A percentile compares a stretch with the other conserved stretches of the same genome.
Conservation (phyloP, 2,797 vertebrate genomes). For the Buphagus erythrorhynchus region DNA sequence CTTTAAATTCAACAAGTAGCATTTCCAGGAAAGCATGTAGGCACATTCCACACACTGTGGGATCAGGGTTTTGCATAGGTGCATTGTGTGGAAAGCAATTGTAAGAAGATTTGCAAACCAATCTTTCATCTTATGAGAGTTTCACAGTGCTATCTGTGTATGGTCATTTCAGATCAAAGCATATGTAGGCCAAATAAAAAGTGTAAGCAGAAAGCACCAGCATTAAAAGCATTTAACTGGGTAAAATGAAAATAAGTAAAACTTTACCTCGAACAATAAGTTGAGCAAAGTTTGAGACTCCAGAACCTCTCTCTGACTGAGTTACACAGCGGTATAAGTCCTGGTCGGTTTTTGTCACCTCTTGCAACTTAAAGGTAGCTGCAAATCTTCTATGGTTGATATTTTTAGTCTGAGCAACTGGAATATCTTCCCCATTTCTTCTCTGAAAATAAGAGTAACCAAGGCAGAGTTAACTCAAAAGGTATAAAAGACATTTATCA, state of each 20-base stretch:
- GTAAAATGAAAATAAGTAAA: not conserved
- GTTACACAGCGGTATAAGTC: constrained; percentile 97
- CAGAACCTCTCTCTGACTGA: constrained; percentile 94
- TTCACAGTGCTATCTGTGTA: not conserved
- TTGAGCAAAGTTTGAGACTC: constrained; percentile 96
- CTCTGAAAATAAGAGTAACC: constrained; percentile 79
- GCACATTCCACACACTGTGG: not conserved
- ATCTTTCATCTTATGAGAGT: not conserved
- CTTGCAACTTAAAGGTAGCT: constrained; percentile 92
- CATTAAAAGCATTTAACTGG: not conserved
- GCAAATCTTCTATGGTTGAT: constrained; percentile 98
- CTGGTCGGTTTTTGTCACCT: constrained; percentile 93
- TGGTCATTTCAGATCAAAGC: not conserved
- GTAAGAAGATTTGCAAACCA: not conserved
- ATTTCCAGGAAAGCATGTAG: not conserved
- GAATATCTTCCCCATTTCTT: constrained; percentile 95
- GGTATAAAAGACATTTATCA: not conserved
- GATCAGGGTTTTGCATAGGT: not conserved
- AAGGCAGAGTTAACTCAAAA: not conserved
- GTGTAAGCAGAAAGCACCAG: not conserved
- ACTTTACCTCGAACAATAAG: constrained; percentile 94
- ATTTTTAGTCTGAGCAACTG: constrained; percentile 94
- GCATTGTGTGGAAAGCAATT: not conserved
- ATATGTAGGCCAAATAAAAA: not conserved
- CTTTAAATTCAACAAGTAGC: not conserved